phyloP scores from a whole-genome alignment of 2,888 invertebrate genomes.

The Marronus borbonicus region DNA sequence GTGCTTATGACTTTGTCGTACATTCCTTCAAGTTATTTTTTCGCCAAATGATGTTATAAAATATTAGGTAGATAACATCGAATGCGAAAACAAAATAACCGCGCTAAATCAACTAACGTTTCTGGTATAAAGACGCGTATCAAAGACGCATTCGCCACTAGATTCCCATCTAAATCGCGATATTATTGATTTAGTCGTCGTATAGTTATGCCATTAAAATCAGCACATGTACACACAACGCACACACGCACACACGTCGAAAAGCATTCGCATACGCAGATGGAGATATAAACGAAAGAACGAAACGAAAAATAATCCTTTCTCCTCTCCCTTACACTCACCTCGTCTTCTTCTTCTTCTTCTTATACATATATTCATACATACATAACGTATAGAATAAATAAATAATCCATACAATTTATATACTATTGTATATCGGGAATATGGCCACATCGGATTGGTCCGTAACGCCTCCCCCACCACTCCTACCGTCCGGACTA shows the following conservation, averaged over 20 bases:
- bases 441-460: constrained; percentile 57
- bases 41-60: no score
- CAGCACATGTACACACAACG: constrained; percentile 54
- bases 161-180: constrained; percentile 58
- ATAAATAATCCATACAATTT: constrained; percentile 73
- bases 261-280: background rate
- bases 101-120: background rate
- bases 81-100: no score
- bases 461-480: constrained; percentile 58
- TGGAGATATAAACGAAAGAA: constrained; percentile 44
- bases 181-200: constrained; percentile 63
- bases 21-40: no score
- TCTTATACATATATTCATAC: constrained; percentile 66
- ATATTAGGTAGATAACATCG: no score
- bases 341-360: background rate
- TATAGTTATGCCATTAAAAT: constrained; percentile 61
- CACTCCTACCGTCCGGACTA: constrained; percentile 56
- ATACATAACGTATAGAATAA: constrained; percentile 71
- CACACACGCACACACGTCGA: no score
- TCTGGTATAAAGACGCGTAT: background rate
- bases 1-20: no score
- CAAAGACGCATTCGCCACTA: constrained; percentile 27
- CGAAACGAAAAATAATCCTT: constrained; percentile 59
- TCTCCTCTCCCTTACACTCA: constrained; percentile 34
- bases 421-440: constrained; percentile 71